These are phyloP conservation scores for Tragelaphus oryx DNA, from an alignment of 2,797 vertebrate genomes.

Conservation along the genomic window DNA sequence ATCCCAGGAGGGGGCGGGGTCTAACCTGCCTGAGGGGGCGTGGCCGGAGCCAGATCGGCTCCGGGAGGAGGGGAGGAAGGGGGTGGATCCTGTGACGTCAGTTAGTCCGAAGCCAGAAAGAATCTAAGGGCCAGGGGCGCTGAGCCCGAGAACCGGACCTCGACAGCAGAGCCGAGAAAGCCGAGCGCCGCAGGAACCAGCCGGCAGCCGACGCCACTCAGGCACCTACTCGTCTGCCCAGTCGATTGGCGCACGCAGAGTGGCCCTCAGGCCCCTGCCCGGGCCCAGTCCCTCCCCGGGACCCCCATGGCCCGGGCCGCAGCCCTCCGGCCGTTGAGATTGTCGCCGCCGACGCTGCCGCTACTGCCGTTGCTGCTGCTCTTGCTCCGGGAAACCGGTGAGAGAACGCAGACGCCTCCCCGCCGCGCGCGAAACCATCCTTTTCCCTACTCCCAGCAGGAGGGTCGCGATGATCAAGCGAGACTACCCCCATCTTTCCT, in stretches of 20 bases:
- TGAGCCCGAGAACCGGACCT: not conserved
- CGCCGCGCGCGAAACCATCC: constrained; percentile 33
- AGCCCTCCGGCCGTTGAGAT: constrained; percentile 59
- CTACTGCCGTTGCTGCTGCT: constrained; percentile 43
- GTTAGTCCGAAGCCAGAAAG: constrained; percentile 42
- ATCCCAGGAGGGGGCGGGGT: constrained; percentile 37
- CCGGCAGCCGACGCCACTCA: not conserved
- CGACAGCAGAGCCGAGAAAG: not conserved
- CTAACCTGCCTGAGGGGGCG: not conserved
- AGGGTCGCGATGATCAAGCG: not conserved
- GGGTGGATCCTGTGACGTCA: constrained; percentile 63
- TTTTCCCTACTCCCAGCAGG: not conserved
- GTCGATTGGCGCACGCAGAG: constrained; percentile 2
- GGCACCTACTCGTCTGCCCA: constrained; percentile 22
- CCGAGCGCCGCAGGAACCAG: not conserved
- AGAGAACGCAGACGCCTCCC: not conserved
- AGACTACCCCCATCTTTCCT: not conserved
- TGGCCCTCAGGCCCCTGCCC: constrained; percentile 37
- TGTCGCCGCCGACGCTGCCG: constrained; percentile 43
- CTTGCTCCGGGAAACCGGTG: constrained; percentile 60
- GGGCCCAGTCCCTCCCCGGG: constrained; percentile 58
- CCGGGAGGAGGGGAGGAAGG: not conserved
- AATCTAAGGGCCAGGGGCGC: constrained; percentile 27
- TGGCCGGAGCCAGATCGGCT: not conserved
- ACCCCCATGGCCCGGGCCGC: constrained; percentile 67